Evolutionary conservation across 2,797 vertebrate genomes (phyloP).

Genomic region (Peromyscus aztecus): DNA sequence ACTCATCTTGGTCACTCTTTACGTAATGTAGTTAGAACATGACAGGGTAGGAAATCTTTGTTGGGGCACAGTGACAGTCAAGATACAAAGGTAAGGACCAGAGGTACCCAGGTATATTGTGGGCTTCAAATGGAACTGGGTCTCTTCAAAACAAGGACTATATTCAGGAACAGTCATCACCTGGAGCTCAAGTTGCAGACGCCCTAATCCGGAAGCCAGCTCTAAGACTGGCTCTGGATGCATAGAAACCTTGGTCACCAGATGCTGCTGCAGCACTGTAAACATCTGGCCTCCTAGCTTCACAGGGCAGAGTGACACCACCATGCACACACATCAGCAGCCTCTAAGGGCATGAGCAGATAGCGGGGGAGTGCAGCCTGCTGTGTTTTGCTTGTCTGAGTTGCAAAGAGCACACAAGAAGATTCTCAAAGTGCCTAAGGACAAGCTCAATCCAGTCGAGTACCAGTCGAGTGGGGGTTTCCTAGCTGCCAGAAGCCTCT

Average conservation of each 20-base stretch:
- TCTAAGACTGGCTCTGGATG: background rate
- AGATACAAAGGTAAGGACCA: background rate
- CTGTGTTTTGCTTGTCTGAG: background rate
- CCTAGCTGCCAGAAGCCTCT: background rate
- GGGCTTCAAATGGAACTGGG: background rate
- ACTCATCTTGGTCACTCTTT: background rate
- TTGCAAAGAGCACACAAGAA: background rate
- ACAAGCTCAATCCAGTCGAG: background rate
- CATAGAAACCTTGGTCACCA: background rate
- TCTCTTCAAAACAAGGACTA: background rate
- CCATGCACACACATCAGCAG: constrained; percentile 21
- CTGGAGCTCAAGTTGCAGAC: background rate
- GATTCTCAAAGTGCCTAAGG: background rate
- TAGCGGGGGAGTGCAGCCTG: constrained; percentile 28
- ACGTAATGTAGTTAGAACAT: background rate
- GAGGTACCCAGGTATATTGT: background rate
- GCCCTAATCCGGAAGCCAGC: background rate
- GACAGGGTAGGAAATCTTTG: background rate
- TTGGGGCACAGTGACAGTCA: background rate
- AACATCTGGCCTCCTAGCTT: constrained; percentile 9
- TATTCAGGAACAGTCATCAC: background rate
- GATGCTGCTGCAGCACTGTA: no score
- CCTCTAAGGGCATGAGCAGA: background rate
- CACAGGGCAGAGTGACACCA: background rate
- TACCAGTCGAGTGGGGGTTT: background rate